phyloP scores from a whole-genome alignment of 2,113 vertebrate species.

The Sinocyclocheilus anophthalmus region DNA sequence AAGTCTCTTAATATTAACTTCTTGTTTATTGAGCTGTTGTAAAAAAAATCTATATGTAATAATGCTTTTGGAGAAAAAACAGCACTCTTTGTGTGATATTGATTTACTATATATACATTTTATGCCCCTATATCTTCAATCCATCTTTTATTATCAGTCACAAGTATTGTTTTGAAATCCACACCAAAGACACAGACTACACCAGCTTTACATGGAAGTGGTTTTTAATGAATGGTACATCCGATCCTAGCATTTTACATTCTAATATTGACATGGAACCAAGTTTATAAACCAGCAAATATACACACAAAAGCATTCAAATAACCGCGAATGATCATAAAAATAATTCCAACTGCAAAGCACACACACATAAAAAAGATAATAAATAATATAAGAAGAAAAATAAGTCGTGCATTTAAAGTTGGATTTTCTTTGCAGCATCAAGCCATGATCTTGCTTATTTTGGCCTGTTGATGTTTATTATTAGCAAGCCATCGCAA shows the following conservation, averaged over 20 bases:
- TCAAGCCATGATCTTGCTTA: slow-evolving; percentile 63
- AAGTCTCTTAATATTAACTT: too few relatives aligned
- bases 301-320: slow-evolving; percentile 70
- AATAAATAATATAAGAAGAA: slow-evolving; percentile 24
- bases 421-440: slow-evolving; percentile 65
- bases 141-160: too few relatives aligned
- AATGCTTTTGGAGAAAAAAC: too few relatives aligned
- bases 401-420: slow-evolving; percentile 65
- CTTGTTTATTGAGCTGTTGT: too few relatives aligned
- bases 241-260: slow-evolving; percentile 74
- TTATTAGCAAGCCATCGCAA: not conserved
- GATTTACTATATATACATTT: too few relatives aligned
- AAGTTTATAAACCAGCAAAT: slow-evolving; percentile 71
- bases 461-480: slow-evolving; percentile 44
- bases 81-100: too few relatives aligned
- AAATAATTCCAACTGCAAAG: slow-evolving; percentile 67
- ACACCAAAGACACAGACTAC: slow-evolving; percentile 24
- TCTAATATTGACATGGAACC: slow-evolving; percentile 72
- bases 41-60: too few relatives aligned
- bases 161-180: not conserved
- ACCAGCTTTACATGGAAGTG: slow-evolving; percentile 64
- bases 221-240: slow-evolving; percentile 80
- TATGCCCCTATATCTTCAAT: too few relatives aligned
- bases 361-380: slow-evolving; percentile 65
- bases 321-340: slow-evolving; percentile 67